Evolutionary conservation across 2,888 invertebrate species (phyloP), one percentile per base, ranked within the genome.

Genomic region (Nematopogon swammerdamellus): DNA sequence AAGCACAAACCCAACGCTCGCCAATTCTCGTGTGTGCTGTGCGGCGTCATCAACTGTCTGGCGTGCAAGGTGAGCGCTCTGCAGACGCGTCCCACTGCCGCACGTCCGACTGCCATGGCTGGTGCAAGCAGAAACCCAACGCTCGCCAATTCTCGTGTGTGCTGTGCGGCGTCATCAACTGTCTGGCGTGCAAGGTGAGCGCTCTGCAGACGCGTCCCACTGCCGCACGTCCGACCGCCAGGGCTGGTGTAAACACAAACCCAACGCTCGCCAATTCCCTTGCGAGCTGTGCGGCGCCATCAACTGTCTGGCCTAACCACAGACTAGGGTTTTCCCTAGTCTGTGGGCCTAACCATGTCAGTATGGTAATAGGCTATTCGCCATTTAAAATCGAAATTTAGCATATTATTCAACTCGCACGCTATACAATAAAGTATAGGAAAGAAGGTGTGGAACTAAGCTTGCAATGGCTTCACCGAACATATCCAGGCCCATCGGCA

Each of bases 281-380:
- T 10, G 10, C 10, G 25, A 6, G 25, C 25, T 25, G 10, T 4
- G 25, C 68, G 80, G 82, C 53, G 83, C 80, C 52, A 83, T 81
- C 48, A 95, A 94, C 71, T 95, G 95, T 67, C 82, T 95, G 52
- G 89, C 89, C n/a, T n/a, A n/a, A n/a, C n/a, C n/a, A n/a, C n/a
- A n/a, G n/a, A n/a, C n/a, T n/a, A n/a, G n/a, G n/a, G n/a, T n/a
- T n/a, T n/a, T n/a, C n/a, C n/a, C n/a, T n/a, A n/a, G n/a, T n/a
- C n/a, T n/a, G n/a, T n/a, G n/a, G n/a, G n/a, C n/a, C n/a, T n/a
- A n/a, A n/a, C n/a, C n/a, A n/a, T n/a, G n/a, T n/a, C n/a, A n/a
- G n/a, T n/a, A n/a, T n/a, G n/a, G n/a, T n/a, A n/a, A n/a, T n/a
- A n/a, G n/a, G n/a, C n/a, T n/a, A n/a, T n/a, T n/a, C n/a, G n/a